Percentiles rank a stretch among this genome's conserved stretches.
phyloP scores from a whole-genome alignment of 2,888 invertebrate genomes.

The Xestobium rufovillosum region DNA sequence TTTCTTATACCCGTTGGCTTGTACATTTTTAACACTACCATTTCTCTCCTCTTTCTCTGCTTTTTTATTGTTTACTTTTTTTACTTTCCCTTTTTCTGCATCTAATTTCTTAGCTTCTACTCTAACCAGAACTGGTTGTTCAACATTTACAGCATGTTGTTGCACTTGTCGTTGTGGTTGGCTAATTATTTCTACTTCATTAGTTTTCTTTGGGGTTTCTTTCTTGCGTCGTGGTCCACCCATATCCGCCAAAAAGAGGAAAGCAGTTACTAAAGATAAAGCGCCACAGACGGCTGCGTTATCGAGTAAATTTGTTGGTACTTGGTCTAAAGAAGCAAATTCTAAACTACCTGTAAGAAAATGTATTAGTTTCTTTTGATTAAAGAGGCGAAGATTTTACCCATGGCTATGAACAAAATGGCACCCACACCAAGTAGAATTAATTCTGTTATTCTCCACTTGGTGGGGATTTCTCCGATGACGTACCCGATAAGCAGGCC shows the following conservation, averaged over 20 bases:
- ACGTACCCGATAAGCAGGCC: constrained; percentile 59
- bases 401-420: constrained; percentile 59
- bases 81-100: constrained; percentile 27
- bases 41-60: constrained; percentile 19
- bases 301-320: constrained; percentile 58
- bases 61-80: constrained; percentile 19
- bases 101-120: constrained; percentile 25
- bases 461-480: constrained; percentile 57
- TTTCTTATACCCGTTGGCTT: constrained; percentile 23
- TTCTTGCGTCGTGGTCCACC: constrained; percentile 50
- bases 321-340: constrained; percentile 62
- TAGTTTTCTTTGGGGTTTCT: constrained; percentile 19
- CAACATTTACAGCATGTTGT: not conserved
- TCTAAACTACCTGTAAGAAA: constrained; percentile 54
- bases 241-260: constrained; percentile 61
- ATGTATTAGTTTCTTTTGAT: not conserved
- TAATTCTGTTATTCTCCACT: constrained; percentile 57
- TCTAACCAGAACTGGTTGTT: constrained; percentile 2
- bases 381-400: constrained; percentile 42
- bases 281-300: constrained; percentile 66
- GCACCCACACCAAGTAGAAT: constrained; percentile 63
- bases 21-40: constrained; percentile 13
- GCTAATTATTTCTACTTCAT: constrained; percentile 7
- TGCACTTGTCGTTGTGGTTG: constrained; percentile 14
- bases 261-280: constrained; percentile 58